phyloP scores from a whole-genome alignment of 1,140 invertebrate genomes.

The Trichonephila inaurata region DNA sequence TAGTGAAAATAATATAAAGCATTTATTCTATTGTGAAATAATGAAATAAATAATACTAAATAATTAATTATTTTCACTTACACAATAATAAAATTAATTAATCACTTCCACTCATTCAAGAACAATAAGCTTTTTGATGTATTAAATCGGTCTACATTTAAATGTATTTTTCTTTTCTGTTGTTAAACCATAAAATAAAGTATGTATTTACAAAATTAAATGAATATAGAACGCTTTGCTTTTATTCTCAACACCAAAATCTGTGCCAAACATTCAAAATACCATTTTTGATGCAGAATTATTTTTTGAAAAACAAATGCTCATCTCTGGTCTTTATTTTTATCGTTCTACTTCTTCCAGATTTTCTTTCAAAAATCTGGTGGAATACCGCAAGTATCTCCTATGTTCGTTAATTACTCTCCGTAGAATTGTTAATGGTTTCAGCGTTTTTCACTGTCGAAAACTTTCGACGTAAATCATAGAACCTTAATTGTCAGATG shows the following conservation, averaged over 20 bases:
- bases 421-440: slow-evolving; percentile 45
- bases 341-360: not conserved
- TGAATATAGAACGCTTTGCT: not conserved
- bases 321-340: not conserved
- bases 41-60: too few relatives aligned
- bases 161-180: too few relatives aligned
- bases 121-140: not conserved
- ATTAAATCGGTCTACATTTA: not conserved
- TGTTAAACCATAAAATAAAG: too few relatives aligned
- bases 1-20: too few relatives aligned
- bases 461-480: slow-evolving; percentile 49
- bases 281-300: not conserved
- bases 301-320: not conserved
- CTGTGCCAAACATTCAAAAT: not conserved
- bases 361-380: slow-evolving; percentile 40
- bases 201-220: too few relatives aligned
- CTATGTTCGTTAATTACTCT: slow-evolving; percentile 37
- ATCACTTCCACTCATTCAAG: too few relatives aligned
- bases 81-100: too few relatives aligned
- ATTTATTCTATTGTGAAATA: too few relatives aligned
- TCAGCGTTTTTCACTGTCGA: slow-evolving; percentile 22
- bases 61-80: too few relatives aligned
- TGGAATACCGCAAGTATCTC: slow-evolving; percentile 26
- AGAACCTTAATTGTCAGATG: slow-evolving; percentile 45
- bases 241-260: not conserved